Base-by-base conservation (phyloP, 2,797 vertebrate genomes). In the Eulemur mongoz region DNA sequence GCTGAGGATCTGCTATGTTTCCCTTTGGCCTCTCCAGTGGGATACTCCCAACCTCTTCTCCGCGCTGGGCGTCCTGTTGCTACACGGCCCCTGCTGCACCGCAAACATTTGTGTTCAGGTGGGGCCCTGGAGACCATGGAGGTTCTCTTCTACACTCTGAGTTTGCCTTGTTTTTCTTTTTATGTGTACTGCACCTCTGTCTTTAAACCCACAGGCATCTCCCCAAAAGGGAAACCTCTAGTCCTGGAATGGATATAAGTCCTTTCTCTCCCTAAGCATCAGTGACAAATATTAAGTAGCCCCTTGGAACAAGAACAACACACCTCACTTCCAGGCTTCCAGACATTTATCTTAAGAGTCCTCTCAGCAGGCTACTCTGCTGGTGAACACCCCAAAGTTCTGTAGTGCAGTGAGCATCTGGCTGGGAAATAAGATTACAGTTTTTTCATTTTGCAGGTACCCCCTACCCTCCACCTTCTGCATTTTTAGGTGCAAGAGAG, bases 391-490 rank as follows among this genome's bases (percentile, higher is more conserved):
- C 32, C 3, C 43, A 50, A n/a, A 27, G 59, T 67, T 89, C 50
- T 35, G 18, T 14, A 13, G 8, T 78, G 59, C 17, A 54, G 57
- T 27, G 7, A 95, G 32, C 14, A 89, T 23, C 14, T 59, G 59
- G 14, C 30, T 75, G 52, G 30, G 17, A 63, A n/a, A 73, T 3
- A 61, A 85, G 59, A 40, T 61, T 38, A 23, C 2, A 17, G 25
- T 17, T 54, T 45, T 80, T 61, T 59, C 70, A 61, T 78, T 17
- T 43, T 35, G 40, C 7, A n/a, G 52, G 40, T 10, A 14, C 22
- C 4, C 32, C n/a, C 20, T 14, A 4, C 13, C 9, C 1, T 18
- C 38, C 32, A 48, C 3, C 6, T 12, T 22, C 8, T 48, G 8
- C 10, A 27, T 75, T 65, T 67, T 72, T 45, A 73, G 80, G 45